Percentiles rank a stretch among this genome's conserved stretches.
phyloP scores from a whole-genome alignment of 2,888 invertebrate species.

The Hyppa rectilinea region DNA sequence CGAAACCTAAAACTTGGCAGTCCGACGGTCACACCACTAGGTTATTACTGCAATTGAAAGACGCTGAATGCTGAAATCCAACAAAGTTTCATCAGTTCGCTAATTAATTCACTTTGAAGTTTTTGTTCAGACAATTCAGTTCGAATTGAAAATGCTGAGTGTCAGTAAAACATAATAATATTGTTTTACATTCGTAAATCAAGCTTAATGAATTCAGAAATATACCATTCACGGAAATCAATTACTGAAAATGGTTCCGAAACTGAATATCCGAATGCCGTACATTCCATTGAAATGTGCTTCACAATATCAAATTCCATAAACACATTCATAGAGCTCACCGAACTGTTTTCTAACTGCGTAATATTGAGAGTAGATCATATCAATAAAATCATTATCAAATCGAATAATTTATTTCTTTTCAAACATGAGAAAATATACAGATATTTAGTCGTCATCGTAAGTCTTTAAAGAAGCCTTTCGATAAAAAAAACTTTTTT shows the following conservation, averaged over 20 bases:
- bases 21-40: no score
- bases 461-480: no score
- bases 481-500: no score
- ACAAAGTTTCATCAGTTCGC: not conserved
- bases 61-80: not conserved
- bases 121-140: not conserved
- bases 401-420: not conserved
- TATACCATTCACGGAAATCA: not conserved
- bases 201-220: not conserved
- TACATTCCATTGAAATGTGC: conserved; percentile 15
- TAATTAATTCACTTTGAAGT: not conserved
- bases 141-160: not conserved
- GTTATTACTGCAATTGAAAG: no score
- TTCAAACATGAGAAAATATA: not conserved
- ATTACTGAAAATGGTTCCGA: conserved; percentile 1
- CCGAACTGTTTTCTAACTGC: not conserved
- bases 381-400: not conserved
- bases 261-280: conserved; percentile 22
- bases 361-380: conserved; percentile 8
- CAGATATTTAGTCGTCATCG: not conserved
- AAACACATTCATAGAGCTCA: not conserved
- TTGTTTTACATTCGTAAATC: not conserved
- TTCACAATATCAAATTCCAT: conserved; percentile 41
- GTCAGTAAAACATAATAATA: not conserved
- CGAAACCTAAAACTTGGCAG: no score